Percentiles rank a stretch among this genome's conserved stretches.
These are phyloP conservation scores for Leptinotarsa peninsularis DNA, from an alignment of 2,888 invertebrate genomes.

Conservation along the genomic window DNA sequence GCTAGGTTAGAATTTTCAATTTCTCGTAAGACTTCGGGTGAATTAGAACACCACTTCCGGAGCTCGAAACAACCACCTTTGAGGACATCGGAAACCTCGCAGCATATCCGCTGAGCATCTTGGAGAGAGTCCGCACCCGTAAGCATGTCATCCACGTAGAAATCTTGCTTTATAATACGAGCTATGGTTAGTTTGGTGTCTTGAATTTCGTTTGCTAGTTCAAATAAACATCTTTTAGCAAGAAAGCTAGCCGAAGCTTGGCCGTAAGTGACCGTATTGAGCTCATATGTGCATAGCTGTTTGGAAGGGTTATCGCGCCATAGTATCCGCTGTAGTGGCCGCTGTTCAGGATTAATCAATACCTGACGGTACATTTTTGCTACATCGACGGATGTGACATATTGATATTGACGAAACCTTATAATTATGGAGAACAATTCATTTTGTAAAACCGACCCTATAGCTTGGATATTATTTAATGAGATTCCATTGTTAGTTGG, in stretches of 20 bases:
- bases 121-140: constrained; percentile 30
- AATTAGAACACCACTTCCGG: constrained; percentile 25
- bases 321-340: constrained; percentile 40
- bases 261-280: constrained; percentile 42
- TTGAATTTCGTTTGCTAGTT: too few species aligned
- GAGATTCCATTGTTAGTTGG: constrained; percentile 35
- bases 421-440: constrained; percentile 38
- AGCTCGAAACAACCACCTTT: constrained; percentile 23
- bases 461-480: constrained; percentile 35
- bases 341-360: constrained; percentile 31
- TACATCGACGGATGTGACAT: constrained; percentile 40
- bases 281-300: constrained; percentile 35
- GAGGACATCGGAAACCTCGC: constrained; percentile 14
- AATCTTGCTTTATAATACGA: constrained; percentile 22
- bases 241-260: constrained; percentile 21
- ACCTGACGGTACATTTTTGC: constrained; percentile 47
- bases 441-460: constrained; percentile 37
- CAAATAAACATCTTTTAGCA: too few species aligned
- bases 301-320: constrained; percentile 37
- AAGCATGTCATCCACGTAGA: constrained; percentile 36
- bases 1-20: constrained; percentile 10
- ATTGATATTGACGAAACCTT: constrained; percentile 37
- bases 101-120: constrained; percentile 30
- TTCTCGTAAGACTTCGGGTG: constrained; percentile 12
- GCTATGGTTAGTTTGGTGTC: constrained; percentile 20